Conservation (phyloP, 2,888 invertebrate genomes). For the Sinhomidia bicolor region DNA sequence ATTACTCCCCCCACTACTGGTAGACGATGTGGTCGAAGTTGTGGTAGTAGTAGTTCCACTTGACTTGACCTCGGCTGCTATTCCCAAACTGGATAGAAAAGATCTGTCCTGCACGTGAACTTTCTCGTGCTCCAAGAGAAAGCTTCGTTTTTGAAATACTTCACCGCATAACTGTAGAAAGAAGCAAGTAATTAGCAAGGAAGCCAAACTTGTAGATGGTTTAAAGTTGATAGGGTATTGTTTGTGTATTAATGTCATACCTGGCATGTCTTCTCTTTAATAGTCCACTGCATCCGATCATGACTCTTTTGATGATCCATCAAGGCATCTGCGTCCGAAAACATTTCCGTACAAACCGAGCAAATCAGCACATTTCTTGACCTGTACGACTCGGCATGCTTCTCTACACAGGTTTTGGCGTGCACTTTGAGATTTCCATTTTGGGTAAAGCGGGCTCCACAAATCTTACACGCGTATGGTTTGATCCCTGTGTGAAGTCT, state of each 20-base stretch:
- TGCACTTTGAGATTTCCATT: conserved; percentile 74
- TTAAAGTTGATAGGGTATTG: not conserved
- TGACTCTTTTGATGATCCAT: conserved; percentile 73
- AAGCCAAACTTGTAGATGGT: not conserved
- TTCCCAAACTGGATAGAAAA: conserved; percentile 60
- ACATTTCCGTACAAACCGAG: conserved; percentile 72
- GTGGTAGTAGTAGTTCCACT: not conserved
- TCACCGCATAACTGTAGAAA: conserved; percentile 57
- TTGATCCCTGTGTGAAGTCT: conserved; percentile 70
- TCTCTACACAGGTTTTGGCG: conserved; percentile 71
- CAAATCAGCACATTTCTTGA: conserved; percentile 67
- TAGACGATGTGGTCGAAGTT: conserved; percentile 1
- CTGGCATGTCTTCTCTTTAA: conserved; percentile 71
- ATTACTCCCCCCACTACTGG: not conserved
- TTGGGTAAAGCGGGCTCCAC: conserved; percentile 69
- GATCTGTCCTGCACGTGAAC: conserved; percentile 62
- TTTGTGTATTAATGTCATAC: not conserved
- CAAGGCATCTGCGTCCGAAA: conserved; percentile 67
- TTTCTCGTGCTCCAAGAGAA: conserved; percentile 67
- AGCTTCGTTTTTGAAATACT: conserved; percentile 69
- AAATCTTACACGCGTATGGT: conserved; percentile 69
- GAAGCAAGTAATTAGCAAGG: not conserved
- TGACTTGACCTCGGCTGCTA: conserved; percentile 48
- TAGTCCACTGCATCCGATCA: conserved; percentile 73
- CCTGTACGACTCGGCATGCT: conserved; percentile 66